Conservation (phyloP, 2,797 vertebrate species). For the Chelidonichthys spinosus region DNA sequence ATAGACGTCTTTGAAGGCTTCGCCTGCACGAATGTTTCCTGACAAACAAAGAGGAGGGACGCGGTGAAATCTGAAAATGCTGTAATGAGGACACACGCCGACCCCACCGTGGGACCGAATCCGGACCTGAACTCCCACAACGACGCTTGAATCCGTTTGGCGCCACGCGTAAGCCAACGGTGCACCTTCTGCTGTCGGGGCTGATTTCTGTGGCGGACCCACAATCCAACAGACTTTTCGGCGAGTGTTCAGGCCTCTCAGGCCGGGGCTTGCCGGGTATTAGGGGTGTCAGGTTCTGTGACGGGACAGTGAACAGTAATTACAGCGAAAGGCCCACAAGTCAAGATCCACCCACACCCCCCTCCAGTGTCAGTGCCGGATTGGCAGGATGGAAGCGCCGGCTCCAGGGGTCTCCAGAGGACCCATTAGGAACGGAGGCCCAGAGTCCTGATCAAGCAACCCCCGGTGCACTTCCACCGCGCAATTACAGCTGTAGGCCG, state of each 20-base stretch:
- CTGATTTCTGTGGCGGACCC: slow-evolving; percentile 14
- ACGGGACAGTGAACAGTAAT: slow-evolving; percentile 71
- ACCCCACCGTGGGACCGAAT: not conserved
- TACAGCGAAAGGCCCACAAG: slow-evolving; percentile 49
- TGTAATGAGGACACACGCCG: not conserved
- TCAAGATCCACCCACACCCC: slow-evolving; percentile 41
- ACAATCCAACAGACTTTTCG: slow-evolving; percentile 8
- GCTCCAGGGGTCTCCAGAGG: slow-evolving; percentile 69
- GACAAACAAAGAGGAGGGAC: slow-evolving; percentile 37
- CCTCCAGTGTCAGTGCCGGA: slow-evolving; percentile 57
- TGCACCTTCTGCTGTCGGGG: not conserved
- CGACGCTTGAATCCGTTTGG: not conserved
- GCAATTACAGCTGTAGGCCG: slow-evolving; percentile 51
- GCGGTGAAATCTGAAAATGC: slow-evolving; percentile 1
- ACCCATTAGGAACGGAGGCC: slow-evolving; percentile 71
- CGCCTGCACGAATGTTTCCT: slow-evolving; percentile 57
- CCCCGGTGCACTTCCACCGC: slow-evolving; percentile 41
- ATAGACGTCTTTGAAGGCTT: slow-evolving; percentile 65
- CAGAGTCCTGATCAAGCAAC: slow-evolving; percentile 61
- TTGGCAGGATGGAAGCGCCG: slow-evolving; percentile 54
- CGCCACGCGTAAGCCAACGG: slow-evolving; percentile 11
- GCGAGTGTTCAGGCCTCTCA: slow-evolving; percentile 49
- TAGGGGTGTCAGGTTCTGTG: slow-evolving; percentile 65
- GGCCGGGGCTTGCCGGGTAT: slow-evolving; percentile 59
- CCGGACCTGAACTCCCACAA: not conserved